Conservation (phyloP, 53 echinoderm and acorn worm genomes). For the Arbacia lixula region DNA sequence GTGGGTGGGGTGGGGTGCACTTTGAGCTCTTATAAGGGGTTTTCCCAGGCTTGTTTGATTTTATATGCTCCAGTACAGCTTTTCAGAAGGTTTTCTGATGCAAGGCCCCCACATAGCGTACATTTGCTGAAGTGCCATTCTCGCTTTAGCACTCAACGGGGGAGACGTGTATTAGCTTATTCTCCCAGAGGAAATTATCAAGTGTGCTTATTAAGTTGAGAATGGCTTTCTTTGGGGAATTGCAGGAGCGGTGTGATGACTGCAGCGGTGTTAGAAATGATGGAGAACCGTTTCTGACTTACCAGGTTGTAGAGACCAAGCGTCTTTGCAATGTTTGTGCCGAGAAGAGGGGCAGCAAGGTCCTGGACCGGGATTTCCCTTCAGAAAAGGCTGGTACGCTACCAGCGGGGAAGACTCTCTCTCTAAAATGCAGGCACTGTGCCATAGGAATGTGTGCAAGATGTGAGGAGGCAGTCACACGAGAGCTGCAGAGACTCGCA, state of each 20-base stretch:
- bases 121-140: too few species aligned
- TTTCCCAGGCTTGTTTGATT: too few species aligned
- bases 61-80: too few species aligned
- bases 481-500: slow-evolving; percentile 1
- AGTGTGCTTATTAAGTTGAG: too few species aligned
- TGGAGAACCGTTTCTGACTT: not conserved
- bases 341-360: slow-evolving; percentile 9
- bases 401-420: slow-evolving; percentile 2
- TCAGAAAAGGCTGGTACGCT: not conserved
- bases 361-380: not conserved
- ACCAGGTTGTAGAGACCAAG: slow-evolving; percentile 16
- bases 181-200: too few species aligned
- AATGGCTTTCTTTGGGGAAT: too few species aligned
- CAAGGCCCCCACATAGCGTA: too few species aligned
- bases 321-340: slow-evolving; percentile 17
- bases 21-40: too few species aligned
- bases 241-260: slow-evolving; percentile 5
- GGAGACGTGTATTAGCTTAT: too few species aligned
- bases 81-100: too few species aligned
- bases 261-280: not conserved
- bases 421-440: slow-evolving; percentile 21
- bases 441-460: not conserved
- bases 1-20: too few species aligned
- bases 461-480: not conserved
- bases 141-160: too few species aligned